Evolutionary conservation across 1,140 invertebrate species (phyloP), one percentile per base, ranked within the genome.

Genomic region (Drosophila novamexicana): DNA sequence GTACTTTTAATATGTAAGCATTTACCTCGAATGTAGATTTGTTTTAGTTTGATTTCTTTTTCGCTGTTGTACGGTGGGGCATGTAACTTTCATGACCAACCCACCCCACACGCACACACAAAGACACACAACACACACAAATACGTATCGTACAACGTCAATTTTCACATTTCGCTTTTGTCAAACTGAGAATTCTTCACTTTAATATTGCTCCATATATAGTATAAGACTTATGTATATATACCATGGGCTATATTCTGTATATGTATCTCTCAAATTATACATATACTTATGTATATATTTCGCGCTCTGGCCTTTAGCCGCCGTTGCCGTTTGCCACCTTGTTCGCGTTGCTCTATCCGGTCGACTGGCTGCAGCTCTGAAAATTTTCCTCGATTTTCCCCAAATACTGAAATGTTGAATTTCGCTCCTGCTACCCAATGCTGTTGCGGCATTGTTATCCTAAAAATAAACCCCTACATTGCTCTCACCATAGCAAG

Each of bases 331-430:
- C 57, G 71, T 58, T 61, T 63, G 58, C 72, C 72, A 84, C 76
- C 83, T 86, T 83, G 69, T 71, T 88, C 65, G 79, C 84, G 79
- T 80, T 83, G 80, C 84, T 88, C 69, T 83, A 83, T 89, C 79
- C 80, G 83, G 76, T 83, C 77, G 79, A 88, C 83, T 88, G 81
- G 63, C 42, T 75, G 81, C 72, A 64, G 67, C 72, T 59, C 76
- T 44, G 53, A 73, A 80, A 88, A 47, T 68, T 66, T 81, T 83
- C 66, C 79, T 88, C 76, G 77, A 79, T 59, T 83, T 83, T 86
- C 70, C 59, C 75, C 72, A 34, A 67, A 81, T 64, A 77, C 50
- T 69, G 50, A 83, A 83, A 69, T 66, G 66, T 70, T 66, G 69
- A 68, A 79, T 66, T 75, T 64, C 73, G 57, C 58, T 71, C 54